Conservation (phyloP, 2,113 vertebrate genomes). For the Gymnocephalus cernua region DNA sequence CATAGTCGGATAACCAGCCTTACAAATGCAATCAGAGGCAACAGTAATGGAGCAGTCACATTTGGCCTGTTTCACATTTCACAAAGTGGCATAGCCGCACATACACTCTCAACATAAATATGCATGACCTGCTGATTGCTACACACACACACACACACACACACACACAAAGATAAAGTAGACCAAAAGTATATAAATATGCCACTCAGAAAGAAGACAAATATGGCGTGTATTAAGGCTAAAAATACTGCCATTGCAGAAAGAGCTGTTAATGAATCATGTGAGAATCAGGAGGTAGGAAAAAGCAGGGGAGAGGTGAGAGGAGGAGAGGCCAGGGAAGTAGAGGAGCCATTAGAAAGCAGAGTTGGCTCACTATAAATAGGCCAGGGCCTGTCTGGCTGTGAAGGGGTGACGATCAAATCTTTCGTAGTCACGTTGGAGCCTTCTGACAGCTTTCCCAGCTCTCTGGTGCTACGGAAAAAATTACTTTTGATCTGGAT, state of each 20-base stretch:
- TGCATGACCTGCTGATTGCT: conserved; percentile 21
- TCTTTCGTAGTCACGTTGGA: conserved; percentile 66
- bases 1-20: conserved; percentile 20
- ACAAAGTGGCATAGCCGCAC: conserved; percentile 1
- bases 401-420: conserved; percentile 76
- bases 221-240: conserved; percentile 27
- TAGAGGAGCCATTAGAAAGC: conserved; percentile 66
- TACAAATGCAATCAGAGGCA: conserved; percentile 9
- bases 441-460: conserved; percentile 60
- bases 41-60: conserved; percentile 19
- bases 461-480: conserved; percentile 29
- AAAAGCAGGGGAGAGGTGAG: conserved; percentile 50
- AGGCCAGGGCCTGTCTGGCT: conserved; percentile 67
- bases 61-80: conserved; percentile 38
- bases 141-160: conserved; percentile 14
- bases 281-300: conserved; percentile 47
- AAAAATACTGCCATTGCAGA: conserved; percentile 63
- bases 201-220: conserved; percentile 7
- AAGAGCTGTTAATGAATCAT: conserved; percentile 66
- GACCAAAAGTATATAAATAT: conserved; percentile 43
- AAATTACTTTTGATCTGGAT: conserved; percentile 14
- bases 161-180: conserved; percentile 11
- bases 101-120: conserved; percentile 9
- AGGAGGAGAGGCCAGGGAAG: conserved; percentile 56
- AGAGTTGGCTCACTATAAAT: conserved; percentile 72